Evolutionary conservation across 1,140 invertebrate genomes (phyloP), one percentile per base, ranked within the genome.

Genomic region (Meloidogyne exigua): DNA sequence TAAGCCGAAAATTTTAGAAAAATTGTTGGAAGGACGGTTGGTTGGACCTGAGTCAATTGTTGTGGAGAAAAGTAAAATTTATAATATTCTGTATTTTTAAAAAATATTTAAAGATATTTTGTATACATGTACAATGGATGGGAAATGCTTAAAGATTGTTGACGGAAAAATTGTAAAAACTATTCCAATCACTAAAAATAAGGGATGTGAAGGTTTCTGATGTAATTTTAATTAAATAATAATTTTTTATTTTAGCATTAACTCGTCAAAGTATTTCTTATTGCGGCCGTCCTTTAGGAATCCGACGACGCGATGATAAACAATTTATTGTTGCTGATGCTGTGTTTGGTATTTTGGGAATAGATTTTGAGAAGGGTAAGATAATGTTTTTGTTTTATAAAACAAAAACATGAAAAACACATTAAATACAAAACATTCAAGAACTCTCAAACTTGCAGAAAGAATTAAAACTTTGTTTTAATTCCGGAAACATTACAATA

Each of bases 351-450:
- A 32, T 76, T 13, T 62, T 64, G n/a, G 21, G 25, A 15, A 57
- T 79, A 15, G 78, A 79, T 63, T 79, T 80, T 70, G 77, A 79
- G 21, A 79, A 80, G 23, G 78, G 77, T 79, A 36, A n/a, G 4
- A 23, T 25, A 21, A 28, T 10, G 18, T 63, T 7, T 75, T n/a
- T 4, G 7, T 7, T 57, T n/a, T n/a, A 10, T 70, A 28, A 67
- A 21, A n/a, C 13, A 25, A 70, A 70, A 11, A 49, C 13, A 1
- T 49, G 3, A 9, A 57, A n/a, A 57, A 57, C 18, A 57, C 13
- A 11, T 68, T 3, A 49, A 49, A 49, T 18, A 44, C 42, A 44
- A 13, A 49, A 49, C 18, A 13, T 12, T 13, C 18, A 18, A 49
- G 18, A 49, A 49, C 44, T 49, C 11, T 15, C 3, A 44, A 44